Evolutionary conservation across 2,888 invertebrate species (phyloP), one percentile per base, ranked within the genome.

Genomic region (Cerceris rybyensis): DNA sequence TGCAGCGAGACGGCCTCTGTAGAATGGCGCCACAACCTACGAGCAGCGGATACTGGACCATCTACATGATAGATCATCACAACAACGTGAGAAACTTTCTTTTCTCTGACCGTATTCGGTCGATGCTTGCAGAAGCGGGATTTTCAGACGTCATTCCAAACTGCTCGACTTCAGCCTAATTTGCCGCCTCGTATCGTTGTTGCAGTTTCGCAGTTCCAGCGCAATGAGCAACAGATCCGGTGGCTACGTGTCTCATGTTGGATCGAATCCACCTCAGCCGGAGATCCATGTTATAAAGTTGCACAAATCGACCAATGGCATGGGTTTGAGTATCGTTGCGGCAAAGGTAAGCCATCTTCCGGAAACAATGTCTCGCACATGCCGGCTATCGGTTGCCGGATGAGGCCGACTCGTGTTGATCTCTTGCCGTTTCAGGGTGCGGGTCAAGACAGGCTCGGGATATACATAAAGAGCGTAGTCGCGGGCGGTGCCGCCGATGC

Each of bases 401-500:
- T 46, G 13, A 46, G 46, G 58, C 13, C 41, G 46, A 57, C 61
- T 16, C 17, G 28, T 52, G 57, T 39, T 59, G 5, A 46, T 5
- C 46, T 28, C 28, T 28, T 28, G 13, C 13, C 46, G 46, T 52
- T 93, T 14, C 91, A 96, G 95, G 96, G 96, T 39, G 95, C 96
- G 64, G 96, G 96, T 6, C 96, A 97, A 90, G 95, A 95, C 88
- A 95, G 98, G 87, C 94, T 98, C 78, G 99, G 99, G 59, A 99
- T 99, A 92, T 99, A 99, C 93, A 98, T 99, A 83, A 99, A 99
- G 93, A 98, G 98, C 17, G 99, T 99, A 42, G 99, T 99, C 52
- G 96, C 98, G 77, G 98, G 97, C 70, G 98, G 98, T 54, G 97
- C 98, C 73, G 98, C 98, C 4, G 97, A 97, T 91, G 96, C 96